Conservation (phyloP, 2,113 vertebrate species). For the Alexandromys fortis region DNA sequence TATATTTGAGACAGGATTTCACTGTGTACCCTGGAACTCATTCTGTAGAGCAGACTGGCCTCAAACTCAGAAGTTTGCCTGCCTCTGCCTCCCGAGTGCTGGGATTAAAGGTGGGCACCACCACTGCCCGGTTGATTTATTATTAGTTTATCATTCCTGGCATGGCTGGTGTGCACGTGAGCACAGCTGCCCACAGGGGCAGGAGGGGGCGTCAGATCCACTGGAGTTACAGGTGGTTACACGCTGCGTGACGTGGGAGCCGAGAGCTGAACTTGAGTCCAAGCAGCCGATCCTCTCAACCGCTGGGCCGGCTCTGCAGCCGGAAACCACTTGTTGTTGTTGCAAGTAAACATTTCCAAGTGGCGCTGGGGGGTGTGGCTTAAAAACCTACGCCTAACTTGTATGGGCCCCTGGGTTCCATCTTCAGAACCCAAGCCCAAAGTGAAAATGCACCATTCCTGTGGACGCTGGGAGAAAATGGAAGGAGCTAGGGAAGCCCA, state of each 20-base stretch:
- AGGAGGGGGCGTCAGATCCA: not conserved
- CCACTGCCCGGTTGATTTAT: not conserved
- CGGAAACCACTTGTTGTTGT: not conserved
- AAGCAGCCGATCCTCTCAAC: not conserved
- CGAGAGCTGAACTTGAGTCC: not conserved
- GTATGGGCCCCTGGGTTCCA: not conserved
- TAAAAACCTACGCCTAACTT: not conserved
- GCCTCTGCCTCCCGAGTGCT: not conserved
- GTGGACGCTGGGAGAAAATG: too few relatives aligned
- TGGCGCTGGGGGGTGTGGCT: not conserved
- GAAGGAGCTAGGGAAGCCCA: not conserved
- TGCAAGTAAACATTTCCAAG: not conserved
- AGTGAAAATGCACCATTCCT: not conserved
- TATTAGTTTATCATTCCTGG: not conserved
- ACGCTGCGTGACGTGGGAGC: not conserved
- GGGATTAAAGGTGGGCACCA: not conserved
- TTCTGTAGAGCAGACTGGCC: not conserved
- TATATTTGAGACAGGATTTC: not conserved
- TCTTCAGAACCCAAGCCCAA: not conserved
- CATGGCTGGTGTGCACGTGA: not conserved
- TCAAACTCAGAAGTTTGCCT: not conserved
- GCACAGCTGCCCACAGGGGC: not conserved
- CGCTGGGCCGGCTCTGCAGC: not conserved
- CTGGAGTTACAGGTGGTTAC: not conserved
- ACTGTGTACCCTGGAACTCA: not conserved